Conservation (phyloP, 2,888 invertebrate genomes). For the Athetis lepigone region DNA sequence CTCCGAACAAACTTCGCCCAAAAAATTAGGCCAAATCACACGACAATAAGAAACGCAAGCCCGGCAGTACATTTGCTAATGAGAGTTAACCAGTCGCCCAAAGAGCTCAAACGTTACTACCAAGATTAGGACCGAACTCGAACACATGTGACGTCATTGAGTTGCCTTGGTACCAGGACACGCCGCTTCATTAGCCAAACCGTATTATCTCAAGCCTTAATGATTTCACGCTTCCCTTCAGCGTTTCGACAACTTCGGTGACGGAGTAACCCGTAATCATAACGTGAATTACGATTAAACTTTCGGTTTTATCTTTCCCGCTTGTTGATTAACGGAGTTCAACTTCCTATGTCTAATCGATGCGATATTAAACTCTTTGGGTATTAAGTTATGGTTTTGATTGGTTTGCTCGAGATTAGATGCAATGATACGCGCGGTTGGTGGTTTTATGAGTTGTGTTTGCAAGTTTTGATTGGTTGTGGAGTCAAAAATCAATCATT, state of each 20-base stretch:
- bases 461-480: not conserved
- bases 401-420: constrained; percentile 34
- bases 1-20: not conserved
- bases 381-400: constrained; percentile 63
- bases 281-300: constrained; percentile 82
- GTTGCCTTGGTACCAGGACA: constrained; percentile 70
- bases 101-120: constrained; percentile 35
- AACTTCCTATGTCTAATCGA: constrained; percentile 81
- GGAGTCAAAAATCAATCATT: no score
- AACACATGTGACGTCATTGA: constrained; percentile 56
- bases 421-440: constrained; percentile 14
- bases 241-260: constrained; percentile 75
- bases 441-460: not conserved
- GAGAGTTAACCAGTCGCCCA: constrained; percentile 27
- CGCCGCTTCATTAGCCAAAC: constrained; percentile 81
- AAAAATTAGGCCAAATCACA: constrained; percentile 34
- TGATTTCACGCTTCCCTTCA: constrained; percentile 84
- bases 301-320: constrained; percentile 81
- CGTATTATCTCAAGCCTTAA: constrained; percentile 83
- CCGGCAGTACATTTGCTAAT: constrained; percentile 42
- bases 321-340: constrained; percentile 79
- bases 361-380: constrained; percentile 75
- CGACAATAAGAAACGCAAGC: constrained; percentile 28
- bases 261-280: constrained; percentile 76
- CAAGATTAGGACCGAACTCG: constrained; percentile 50